These are phyloP conservation scores for Botrylloides violaceus DNA, from an alignment of 23 tunicate genomes.

Conservation along the genomic window DNA sequence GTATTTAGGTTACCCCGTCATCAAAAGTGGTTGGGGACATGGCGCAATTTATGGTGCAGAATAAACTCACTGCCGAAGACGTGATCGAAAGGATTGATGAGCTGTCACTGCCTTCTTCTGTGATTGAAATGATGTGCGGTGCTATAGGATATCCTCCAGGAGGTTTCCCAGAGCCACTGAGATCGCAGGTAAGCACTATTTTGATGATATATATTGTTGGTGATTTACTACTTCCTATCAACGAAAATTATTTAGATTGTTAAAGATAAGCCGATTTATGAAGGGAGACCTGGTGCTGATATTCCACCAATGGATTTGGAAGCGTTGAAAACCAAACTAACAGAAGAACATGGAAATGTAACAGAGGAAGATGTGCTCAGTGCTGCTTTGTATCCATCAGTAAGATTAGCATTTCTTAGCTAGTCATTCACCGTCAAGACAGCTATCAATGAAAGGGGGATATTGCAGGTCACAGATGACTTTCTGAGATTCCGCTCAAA, in stretches of 20 bases:
- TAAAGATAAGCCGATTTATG: slow-evolving; percentile 38
- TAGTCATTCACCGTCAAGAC: neutral
- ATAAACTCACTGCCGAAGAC: slow-evolving; percentile 66
- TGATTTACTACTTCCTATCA: neutral
- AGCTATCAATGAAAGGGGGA: no score
- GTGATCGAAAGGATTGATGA: slow-evolving; percentile 80
- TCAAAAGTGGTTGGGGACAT: slow-evolving; percentile 99
- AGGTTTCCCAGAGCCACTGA: slow-evolving; percentile 90
- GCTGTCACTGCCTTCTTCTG: slow-evolving; percentile 88
- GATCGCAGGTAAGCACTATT: slow-evolving; percentile 39
- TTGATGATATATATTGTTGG: neutral
- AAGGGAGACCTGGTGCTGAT: slow-evolving; percentile 87
- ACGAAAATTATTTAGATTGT: slow-evolving; percentile 37
- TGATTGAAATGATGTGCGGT: slow-evolving; percentile 99
- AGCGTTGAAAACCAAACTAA: slow-evolving; percentile 46
- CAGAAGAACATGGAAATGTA: slow-evolving; percentile 57
- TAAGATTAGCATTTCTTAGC: neutral
- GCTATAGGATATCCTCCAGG: slow-evolving; percentile 94
- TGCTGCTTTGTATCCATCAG: slow-evolving; percentile 91
- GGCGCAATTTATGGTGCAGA: slow-evolving; percentile 99
- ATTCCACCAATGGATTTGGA: slow-evolving; percentile 77
- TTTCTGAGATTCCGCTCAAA: slow-evolving; percentile 51
- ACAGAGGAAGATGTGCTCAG: slow-evolving; percentile 94
- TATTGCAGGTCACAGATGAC: slow-evolving; percentile 66
- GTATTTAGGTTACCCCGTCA: slow-evolving; percentile 93